These are phyloP conservation scores for Platynereis dumerilii DNA, from an alignment of 2,888 invertebrate species.

Conservation along the genomic window DNA sequence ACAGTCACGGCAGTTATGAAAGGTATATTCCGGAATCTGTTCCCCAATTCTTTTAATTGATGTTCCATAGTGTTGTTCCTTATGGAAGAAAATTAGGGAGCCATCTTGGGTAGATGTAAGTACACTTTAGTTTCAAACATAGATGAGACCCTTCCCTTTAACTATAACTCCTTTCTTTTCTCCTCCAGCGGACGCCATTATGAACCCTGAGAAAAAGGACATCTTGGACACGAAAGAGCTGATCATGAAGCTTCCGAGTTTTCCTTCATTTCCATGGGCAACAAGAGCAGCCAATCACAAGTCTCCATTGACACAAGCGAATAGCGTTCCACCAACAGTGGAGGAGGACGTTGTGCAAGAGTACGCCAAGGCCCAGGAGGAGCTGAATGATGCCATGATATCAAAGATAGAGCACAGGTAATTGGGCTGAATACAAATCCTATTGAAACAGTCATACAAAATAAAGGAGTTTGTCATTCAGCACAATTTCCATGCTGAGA, in stretches of 20 bases:
- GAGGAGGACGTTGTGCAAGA: slow-evolving; percentile 32
- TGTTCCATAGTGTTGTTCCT: no score
- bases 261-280: slow-evolving; percentile 26
- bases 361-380: slow-evolving; percentile 54
- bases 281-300: slow-evolving; percentile 6
- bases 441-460: neutral
- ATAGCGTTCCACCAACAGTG: slow-evolving; percentile 2
- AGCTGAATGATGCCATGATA: slow-evolving; percentile 53
- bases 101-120: no score
- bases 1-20: no score
- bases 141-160: no score
- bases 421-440: neutral
- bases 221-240: neutral
- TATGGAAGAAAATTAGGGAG: no score
- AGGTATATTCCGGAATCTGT: no score
- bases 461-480: neutral
- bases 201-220: slow-evolving; percentile 61
- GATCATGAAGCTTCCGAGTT: slow-evolving; percentile 35
- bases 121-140: no score
- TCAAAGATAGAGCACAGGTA: slow-evolving; percentile 47
- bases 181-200: slow-evolving; percentile 59
- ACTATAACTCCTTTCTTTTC: no score
- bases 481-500: no score
- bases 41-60: no score
- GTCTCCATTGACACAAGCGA: neutral